A percentile compares a stretch with the other conserved stretches of the same genome.
phyloP scores from a whole-genome alignment of 2,797 vertebrate species.

The Rhynchonycteris naso region DNA sequence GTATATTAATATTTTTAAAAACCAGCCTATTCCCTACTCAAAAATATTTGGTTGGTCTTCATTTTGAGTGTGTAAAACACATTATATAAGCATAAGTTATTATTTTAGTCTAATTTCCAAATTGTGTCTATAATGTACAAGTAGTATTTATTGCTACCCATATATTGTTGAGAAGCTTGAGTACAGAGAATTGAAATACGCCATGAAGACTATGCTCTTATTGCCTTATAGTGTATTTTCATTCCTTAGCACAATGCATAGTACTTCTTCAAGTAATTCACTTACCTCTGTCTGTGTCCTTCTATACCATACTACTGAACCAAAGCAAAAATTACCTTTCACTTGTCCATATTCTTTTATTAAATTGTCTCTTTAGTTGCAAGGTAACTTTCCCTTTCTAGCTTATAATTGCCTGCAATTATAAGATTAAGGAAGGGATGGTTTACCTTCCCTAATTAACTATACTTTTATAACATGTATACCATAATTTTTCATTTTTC shows the following conservation, averaged over 20 bases:
- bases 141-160: not conserved
- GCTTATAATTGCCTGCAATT: not conserved
- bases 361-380: not conserved
- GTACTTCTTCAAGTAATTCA: not conserved
- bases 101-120: constrained; percentile 19
- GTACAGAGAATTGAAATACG: not conserved
- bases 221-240: not conserved
- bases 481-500: constrained; percentile 18
- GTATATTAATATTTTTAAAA: not conserved
- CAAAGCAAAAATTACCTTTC: not conserved
- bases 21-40: not conserved
- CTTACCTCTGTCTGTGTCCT: not conserved
- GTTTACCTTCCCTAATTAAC: not conserved
- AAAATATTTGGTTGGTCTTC: not conserved
- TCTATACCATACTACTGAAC: not conserved
- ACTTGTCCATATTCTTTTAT: not conserved
- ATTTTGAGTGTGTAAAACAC: not conserved
- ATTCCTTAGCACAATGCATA: not conserved
- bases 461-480: not conserved
- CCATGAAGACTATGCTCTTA: not conserved
- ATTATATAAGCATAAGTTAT: not conserved
- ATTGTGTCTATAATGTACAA: not conserved
- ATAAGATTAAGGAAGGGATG: not conserved
- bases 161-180: not conserved
- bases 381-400: not conserved